A percentile compares a stretch with the other conserved stretches of the same genome.
phyloP scores from a whole-genome alignment of 2,797 vertebrate genomes.

The Sebastes taczanowskii region DNA sequence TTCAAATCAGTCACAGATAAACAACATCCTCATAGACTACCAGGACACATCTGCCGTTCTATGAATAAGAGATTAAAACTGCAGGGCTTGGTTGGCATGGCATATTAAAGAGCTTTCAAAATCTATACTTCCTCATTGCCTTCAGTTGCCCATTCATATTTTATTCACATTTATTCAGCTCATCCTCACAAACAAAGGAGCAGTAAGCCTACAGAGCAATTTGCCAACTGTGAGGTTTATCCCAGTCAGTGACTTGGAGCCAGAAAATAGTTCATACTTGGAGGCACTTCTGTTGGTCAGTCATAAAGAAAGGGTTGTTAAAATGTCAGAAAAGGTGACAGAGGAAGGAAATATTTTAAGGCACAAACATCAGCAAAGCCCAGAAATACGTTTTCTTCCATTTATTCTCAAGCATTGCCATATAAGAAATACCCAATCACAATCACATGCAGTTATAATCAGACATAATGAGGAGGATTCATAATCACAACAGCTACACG shows the following conservation, averaged over 20 bases:
- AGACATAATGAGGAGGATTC: neutral
- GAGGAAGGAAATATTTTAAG: neutral
- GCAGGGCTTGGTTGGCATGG: neutral
- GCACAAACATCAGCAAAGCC: neutral
- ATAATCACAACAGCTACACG: neutral
- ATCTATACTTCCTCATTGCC: neutral
- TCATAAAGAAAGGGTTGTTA: neutral
- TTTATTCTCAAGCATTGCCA: neutral
- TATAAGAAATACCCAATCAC: neutral
- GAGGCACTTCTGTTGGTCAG: neutral
- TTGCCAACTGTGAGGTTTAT: neutral
- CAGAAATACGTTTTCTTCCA: neutral
- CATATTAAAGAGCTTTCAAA: neutral
- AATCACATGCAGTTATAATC: neutral
- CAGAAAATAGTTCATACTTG: neutral
- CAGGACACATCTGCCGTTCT: neutral
- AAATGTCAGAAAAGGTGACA: neutral
- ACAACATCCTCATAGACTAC: neutral
- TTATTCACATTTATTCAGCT: conserved; percentile 16
- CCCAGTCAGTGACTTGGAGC: rapidly evolving
- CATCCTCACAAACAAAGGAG: neutral
- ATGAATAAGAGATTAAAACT: neutral
- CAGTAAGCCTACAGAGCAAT: neutral
- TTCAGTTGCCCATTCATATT: conserved; percentile 3
- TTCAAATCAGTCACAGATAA: neutral